phyloP scores from a whole-genome alignment of 2,113 vertebrate genomes.

The Cyprinodon tularosa region DNA sequence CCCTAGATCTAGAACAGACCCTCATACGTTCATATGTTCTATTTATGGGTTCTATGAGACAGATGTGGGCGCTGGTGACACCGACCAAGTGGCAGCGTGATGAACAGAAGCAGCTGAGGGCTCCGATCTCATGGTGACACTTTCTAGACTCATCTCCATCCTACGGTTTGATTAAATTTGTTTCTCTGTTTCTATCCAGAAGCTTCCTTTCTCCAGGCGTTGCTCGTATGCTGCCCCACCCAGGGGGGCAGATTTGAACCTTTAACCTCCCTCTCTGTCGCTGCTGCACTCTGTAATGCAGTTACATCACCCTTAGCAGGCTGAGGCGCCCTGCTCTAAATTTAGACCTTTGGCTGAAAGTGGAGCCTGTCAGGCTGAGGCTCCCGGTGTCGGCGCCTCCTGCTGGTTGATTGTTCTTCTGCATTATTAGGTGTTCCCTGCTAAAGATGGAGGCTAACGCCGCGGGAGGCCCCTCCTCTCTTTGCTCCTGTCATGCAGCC shows the following conservation, averaged over 20 bases:
- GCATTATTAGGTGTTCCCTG: not conserved
- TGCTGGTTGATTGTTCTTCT: not conserved
- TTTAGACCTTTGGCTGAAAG: slow-evolving; percentile 45
- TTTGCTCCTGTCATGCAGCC: too few relatives aligned
- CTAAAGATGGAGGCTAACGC: not conserved
- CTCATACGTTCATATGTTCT: slow-evolving; percentile 51
- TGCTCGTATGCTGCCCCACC: not conserved
- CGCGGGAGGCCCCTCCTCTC: too few relatives aligned
- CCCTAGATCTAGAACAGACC: slow-evolving; percentile 16
- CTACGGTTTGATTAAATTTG: not conserved
- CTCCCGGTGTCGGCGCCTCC: too few relatives aligned
- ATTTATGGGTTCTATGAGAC: slow-evolving; percentile 50
- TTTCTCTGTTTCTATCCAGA: not conserved
- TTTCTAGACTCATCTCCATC: not conserved
- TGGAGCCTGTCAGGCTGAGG: slow-evolving; percentile 16
- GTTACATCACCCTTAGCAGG: slow-evolving; percentile 30
- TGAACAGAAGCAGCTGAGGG: not conserved
- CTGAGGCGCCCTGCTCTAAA: slow-evolving; percentile 17
- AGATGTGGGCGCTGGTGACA: slow-evolving; percentile 17
- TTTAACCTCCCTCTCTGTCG: slow-evolving; percentile 19
- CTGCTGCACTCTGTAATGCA: slow-evolving; percentile 32
- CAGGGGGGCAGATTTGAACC: slow-evolving; percentile 3
- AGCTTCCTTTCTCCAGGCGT: not conserved
- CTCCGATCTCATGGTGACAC: not conserved
- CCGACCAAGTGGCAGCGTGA: not conserved